These are phyloP conservation scores for Cotesia glomerata DNA, from an alignment of 1,140 invertebrate genomes.

Conservation along the genomic window DNA sequence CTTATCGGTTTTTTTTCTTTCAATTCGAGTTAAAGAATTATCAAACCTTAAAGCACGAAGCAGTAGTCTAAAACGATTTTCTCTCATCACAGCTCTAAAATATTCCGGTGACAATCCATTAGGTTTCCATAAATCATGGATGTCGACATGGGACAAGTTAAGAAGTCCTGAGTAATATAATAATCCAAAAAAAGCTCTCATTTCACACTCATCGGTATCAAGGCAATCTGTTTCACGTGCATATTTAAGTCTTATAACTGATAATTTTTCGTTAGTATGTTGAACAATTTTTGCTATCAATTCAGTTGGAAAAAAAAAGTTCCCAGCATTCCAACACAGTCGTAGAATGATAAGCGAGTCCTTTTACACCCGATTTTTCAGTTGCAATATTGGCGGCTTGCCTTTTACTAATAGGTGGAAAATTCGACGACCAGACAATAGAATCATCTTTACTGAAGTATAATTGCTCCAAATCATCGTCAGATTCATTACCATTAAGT, in stretches of 20 bases:
- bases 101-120: constrained; percentile 50
- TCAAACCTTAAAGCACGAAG: constrained; percentile 62
- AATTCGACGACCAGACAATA: constrained; percentile 3
- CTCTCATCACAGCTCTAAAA: constrained; percentile 58
- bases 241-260: constrained; percentile 35
- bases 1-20: constrained; percentile 57
- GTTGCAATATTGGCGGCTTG: constrained; percentile 14
- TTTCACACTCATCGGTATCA: constrained; percentile 54
- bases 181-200: constrained; percentile 64
- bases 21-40: constrained; percentile 44
- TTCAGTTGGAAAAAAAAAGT: constrained; percentile 34
- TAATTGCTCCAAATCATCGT: not conserved
- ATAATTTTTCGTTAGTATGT: constrained; percentile 40
- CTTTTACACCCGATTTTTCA: constrained; percentile 30
- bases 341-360: constrained; percentile 30
- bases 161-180: constrained; percentile 61
- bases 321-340: constrained; percentile 35
- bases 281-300: constrained; percentile 37
- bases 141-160: constrained; percentile 58
- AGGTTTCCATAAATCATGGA: constrained; percentile 59
- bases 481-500: not conserved
- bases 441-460: constrained; percentile 12
- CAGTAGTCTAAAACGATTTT: constrained; percentile 61
- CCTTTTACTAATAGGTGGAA: constrained; percentile 3
- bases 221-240: constrained; percentile 41